phyloP scores from a whole-genome alignment of 2,888 invertebrate species.

The Fragum sueziense region DNA sequence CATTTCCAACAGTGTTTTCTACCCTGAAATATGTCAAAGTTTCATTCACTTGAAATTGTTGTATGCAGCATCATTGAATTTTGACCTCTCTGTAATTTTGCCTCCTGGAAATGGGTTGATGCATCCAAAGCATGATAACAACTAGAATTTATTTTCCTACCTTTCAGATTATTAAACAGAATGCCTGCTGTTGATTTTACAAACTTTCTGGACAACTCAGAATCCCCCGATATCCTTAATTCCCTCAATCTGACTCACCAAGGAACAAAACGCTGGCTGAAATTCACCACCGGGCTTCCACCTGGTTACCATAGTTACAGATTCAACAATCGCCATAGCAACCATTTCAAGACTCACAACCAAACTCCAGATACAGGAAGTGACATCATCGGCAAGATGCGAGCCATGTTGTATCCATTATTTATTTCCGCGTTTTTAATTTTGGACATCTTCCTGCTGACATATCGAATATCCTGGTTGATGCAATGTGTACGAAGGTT shows the following conservation, averaged over 20 bases:
- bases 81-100: too few relatives aligned
- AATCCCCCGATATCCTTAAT: not conserved
- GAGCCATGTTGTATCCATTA: conserved; percentile 63
- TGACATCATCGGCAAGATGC: conserved; percentile 44
- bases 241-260: conserved; percentile 18
- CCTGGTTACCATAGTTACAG: conserved; percentile 33
- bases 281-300: conserved; percentile 37
- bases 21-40: too few relatives aligned
- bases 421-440: conserved; percentile 71
- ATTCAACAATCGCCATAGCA: conserved; percentile 1
- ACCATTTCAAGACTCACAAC: not conserved
- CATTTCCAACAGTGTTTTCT: too few relatives aligned
- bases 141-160: not conserved
- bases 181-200: conserved; percentile 54
- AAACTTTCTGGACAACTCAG: conserved; percentile 23
- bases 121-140: too few relatives aligned
- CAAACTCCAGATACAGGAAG: not conserved
- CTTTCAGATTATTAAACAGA: conserved; percentile 28
- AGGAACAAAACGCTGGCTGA: conserved; percentile 39
- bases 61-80: too few relatives aligned
- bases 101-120: too few relatives aligned
- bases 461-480: conserved; percentile 74
- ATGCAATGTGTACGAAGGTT: conserved; percentile 64
- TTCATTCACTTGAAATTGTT: too few relatives aligned
- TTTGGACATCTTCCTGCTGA: conserved; percentile 69